A percentile compares a stretch with the other conserved stretches of the same genome.
Conservation (phyloP, 2,113 vertebrate genomes). For the Murina feae region DNA sequence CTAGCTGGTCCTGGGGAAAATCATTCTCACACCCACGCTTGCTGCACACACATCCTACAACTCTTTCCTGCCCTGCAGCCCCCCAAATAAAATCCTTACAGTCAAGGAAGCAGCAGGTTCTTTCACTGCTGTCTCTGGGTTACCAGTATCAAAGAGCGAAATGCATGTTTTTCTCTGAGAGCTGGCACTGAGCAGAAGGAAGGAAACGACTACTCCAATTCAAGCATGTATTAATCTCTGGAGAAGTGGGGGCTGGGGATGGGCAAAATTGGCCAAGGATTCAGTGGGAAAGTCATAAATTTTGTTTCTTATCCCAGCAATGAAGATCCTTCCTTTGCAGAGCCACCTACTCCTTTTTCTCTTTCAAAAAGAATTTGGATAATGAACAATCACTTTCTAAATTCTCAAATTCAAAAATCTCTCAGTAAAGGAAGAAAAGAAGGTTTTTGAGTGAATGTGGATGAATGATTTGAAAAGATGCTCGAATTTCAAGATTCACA, state of each 20-base stretch:
- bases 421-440: conserved; percentile 48
- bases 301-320: conserved; percentile 55
- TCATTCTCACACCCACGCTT: conserved; percentile 55
- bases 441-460: conserved; percentile 18
- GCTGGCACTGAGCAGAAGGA: conserved; percentile 52
- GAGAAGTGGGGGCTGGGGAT: conserved; percentile 37
- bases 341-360: conserved; percentile 32
- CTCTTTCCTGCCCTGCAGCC: conserved; percentile 14
- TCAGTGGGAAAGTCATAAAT: conserved; percentile 58
- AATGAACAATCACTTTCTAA: conserved; percentile 60
- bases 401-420: conserved; percentile 68
- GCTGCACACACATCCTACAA: not conserved
- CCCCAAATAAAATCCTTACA: conserved; percentile 31
- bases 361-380: conserved; percentile 62
- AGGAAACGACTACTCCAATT: conserved; percentile 69
- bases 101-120: conserved; percentile 46
- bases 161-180: conserved; percentile 69
- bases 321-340: conserved; percentile 22
- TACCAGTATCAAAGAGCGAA: conserved; percentile 66
- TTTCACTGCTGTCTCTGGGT: conserved; percentile 66
- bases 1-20: conserved; percentile 30
- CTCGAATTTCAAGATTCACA: conserved; percentile 36
- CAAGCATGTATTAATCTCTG: conserved; percentile 63
- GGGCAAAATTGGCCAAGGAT: conserved; percentile 51
- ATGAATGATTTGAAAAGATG: conserved; percentile 3